phyloP scores from a whole-genome alignment of 2,888 invertebrate genomes.

The Endotricha flammealis region DNA sequence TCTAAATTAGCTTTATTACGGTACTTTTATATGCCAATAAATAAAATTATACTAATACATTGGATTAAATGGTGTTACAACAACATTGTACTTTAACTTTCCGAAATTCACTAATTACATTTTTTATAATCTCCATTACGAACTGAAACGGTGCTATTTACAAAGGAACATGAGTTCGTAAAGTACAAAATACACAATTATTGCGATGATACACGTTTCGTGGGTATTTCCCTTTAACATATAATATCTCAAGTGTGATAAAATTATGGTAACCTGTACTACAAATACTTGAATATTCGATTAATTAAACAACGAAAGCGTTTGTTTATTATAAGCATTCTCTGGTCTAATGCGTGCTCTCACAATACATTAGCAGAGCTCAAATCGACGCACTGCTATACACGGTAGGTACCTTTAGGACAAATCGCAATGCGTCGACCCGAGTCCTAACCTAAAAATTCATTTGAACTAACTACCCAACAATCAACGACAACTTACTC shows the following conservation, averaged over 20 bases:
- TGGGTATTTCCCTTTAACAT: constrained; percentile 25
- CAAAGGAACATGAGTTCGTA: constrained; percentile 51
- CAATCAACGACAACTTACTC: constrained; percentile 28
- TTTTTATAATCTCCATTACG: constrained; percentile 20
- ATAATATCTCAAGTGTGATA: constrained; percentile 13
- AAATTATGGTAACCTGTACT: constrained; percentile 12
- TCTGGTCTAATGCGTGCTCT: too few species aligned
- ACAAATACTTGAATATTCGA: constrained; percentile 2
- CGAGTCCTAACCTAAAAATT: constrained; percentile 20
- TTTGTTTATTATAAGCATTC: too few species aligned
- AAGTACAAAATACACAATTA: constrained; percentile 53
- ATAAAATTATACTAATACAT: constrained; percentile 43
- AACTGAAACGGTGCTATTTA: constrained; percentile 47
- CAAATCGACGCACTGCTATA: background rate
- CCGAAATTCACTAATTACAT: constrained; percentile 19
- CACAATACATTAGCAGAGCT: background rate
- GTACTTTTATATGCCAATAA: constrained; percentile 42
- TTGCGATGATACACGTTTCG: constrained; percentile 53
- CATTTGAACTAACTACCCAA: constrained; percentile 35
- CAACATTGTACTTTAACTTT: constrained; percentile 44
- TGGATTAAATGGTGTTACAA: constrained; percentile 27
- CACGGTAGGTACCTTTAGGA: background rate
- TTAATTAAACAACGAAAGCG: background rate
- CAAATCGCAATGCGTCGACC: constrained; percentile 23
- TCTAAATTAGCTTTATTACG: constrained; percentile 58